A percentile compares a stretch with the other conserved stretches of the same genome.
Evolutionary conservation across 2,797 vertebrate genomes (phyloP).

Genomic region (Gallirallus australis): DNA sequence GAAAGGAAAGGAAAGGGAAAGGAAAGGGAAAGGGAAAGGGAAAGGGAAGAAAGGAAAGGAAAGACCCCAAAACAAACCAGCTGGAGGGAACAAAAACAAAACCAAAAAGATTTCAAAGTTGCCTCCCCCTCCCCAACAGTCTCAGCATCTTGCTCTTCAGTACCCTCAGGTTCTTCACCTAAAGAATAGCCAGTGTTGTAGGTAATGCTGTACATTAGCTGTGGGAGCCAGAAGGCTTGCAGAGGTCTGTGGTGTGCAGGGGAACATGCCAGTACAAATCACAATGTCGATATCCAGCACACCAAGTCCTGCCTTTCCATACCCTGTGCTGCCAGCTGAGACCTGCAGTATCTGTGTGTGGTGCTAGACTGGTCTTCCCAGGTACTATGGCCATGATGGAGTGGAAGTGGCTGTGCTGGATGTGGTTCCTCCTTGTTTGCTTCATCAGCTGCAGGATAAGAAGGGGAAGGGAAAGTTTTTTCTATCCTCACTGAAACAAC

Average conservation of each 20-base stretch:
- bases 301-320: neutral
- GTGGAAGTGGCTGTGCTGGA: neutral
- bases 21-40: too few species aligned
- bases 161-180: neutral
- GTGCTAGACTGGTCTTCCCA: neutral
- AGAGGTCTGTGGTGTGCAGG: neutral
- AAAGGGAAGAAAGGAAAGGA: neutral
- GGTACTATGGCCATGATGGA: neutral
- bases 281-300: neutral
- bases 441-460: neutral
- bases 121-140: neutral
- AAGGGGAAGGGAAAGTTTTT: neutral
- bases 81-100: neutral
- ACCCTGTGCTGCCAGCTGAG: neutral
- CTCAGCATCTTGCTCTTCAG: neutral
- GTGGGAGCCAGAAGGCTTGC: neutral
- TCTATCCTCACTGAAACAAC: neutral
- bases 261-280: neutral
- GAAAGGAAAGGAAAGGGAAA: too few species aligned
- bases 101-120: neutral
- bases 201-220: neutral
- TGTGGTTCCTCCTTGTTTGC: neutral
- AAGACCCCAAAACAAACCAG: neutral
- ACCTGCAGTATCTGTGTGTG: fast-evolving
- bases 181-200: fast-evolving